Conservation (phyloP, 2,113 vertebrate species). For the Myanophis thanlyinensis region DNA sequence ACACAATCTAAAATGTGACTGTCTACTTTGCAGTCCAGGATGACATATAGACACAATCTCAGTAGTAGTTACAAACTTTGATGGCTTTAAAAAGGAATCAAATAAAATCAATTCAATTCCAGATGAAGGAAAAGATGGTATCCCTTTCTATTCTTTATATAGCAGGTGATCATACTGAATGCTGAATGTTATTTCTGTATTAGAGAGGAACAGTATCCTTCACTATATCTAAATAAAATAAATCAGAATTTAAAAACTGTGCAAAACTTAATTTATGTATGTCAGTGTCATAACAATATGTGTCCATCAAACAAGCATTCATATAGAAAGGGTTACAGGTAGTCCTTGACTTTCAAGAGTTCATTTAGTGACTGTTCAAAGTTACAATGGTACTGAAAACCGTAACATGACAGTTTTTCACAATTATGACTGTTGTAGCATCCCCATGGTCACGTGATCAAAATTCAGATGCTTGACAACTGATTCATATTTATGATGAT, state of each 20-base stretch:
- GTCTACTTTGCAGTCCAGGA: not conserved
- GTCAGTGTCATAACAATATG: not conserved
- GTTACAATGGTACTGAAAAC: no score
- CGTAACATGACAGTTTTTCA: no score
- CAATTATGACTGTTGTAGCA: no score
- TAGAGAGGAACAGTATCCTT: not conserved
- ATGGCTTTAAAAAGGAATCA: not conserved
- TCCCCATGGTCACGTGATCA: no score
- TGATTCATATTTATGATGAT: no score
- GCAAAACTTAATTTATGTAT: not conserved
- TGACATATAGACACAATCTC: not conserved
- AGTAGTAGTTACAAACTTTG: not conserved
- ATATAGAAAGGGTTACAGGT: not conserved
- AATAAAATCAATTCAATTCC: not conserved
- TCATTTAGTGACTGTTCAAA: no score
- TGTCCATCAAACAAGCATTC: not conserved
- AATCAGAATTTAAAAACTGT: not conserved
- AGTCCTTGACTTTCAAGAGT: no score
- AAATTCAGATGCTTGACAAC: no score
- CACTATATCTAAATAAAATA: not conserved
- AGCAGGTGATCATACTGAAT: not conserved
- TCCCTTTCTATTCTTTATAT: no score
- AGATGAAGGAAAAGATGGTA: not conserved
- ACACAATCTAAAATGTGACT: not conserved
- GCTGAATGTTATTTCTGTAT: not conserved